Evolutionary conservation across 2,888 invertebrate species (phyloP), one percentile per base, ranked within the genome.

Genomic region (Crocallis elinguaria): DNA sequence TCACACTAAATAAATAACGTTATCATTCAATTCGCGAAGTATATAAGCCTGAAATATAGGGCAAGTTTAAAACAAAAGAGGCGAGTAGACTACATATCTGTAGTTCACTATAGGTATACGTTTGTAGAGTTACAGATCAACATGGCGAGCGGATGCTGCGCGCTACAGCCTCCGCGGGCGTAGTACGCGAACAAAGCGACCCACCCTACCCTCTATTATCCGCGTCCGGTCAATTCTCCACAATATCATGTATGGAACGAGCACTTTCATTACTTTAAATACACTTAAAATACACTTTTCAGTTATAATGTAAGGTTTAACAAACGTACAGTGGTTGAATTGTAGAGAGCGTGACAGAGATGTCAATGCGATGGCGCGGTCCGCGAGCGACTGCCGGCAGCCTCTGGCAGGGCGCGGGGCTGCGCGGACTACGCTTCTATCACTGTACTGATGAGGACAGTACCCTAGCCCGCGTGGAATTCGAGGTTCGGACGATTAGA

Each of bases 91-190:
- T 21, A 21, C 32, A 32, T 35, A 13, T 32, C 9, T 36, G 29
- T 13, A 41, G 43, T 46, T 41, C 25, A 36, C 16, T 45, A 37
- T 35, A 44, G 38, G 39, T 44, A 49, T 29, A 12, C 23, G 64
- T 30, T 29, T 35, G 43, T 44, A 30, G 37, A 49, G 48, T 48
- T 51, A 51, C 48, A 75, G 71, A 75, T 69, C 72, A 82, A 81
- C 77, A 84, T 81, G 83, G 80, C 81, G 79, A 77, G 79, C 75
- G 88, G 88, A 87, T 84, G 88, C 88, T 88, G 90, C 88, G 89
- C 88, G 85, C 73, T 73, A 78, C 83, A 84, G 84, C 84, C 84
- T 84, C 84, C 75, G 66, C 87, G 87, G 85, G 85, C 88, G 87
- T 87, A 85, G 84, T 84, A 83, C 82, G 72, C 71, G 81, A 79